A percentile compares a stretch with the other conserved stretches of the same genome.
These are phyloP conservation scores for Subacronicta megacephala DNA, from an alignment of 2,888 invertebrate species.

Conservation along the genomic window DNA sequence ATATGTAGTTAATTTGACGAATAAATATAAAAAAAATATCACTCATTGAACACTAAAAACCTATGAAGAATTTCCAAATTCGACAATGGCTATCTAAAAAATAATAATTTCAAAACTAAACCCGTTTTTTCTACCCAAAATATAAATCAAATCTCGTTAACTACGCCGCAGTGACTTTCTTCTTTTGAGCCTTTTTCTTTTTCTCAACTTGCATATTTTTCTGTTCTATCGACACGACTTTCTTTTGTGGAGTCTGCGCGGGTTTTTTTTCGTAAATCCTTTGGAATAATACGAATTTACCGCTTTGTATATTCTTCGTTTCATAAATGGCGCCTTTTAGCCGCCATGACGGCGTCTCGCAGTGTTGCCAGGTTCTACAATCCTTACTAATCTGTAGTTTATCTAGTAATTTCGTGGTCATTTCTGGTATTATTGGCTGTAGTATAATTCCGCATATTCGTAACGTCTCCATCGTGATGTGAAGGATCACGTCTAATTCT, in stretches of 20 bases:
- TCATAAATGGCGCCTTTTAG: constrained; percentile 78
- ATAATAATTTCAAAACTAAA: constrained; percentile 19
- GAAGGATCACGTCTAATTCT: constrained; percentile 93
- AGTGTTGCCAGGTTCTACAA: constrained; percentile 76
- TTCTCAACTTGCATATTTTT: constrained; percentile 20
- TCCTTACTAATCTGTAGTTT: constrained; percentile 88
- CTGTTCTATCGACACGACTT: not conserved
- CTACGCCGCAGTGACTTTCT: constrained; percentile 68
- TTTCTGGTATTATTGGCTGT: constrained; percentile 95
- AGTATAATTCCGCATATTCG: constrained; percentile 93
- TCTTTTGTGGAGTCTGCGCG: constrained; percentile 3
- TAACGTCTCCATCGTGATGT: constrained; percentile 95
- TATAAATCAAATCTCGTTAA: constrained; percentile 8
- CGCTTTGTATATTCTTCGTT: constrained; percentile 77
- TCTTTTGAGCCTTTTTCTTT: constrained; percentile 61
- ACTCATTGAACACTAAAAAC: constrained; percentile 11
- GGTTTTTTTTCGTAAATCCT: constrained; percentile 79
- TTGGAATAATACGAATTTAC: constrained; percentile 83
- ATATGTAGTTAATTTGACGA: not conserved
- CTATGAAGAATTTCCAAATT: no score
- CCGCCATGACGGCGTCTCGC: constrained; percentile 80
- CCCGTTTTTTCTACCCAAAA: constrained; percentile 29
- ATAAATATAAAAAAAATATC: not conserved
- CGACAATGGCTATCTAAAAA: no score
- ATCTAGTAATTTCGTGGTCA: constrained; percentile 92